Evolutionary conservation across 2,888 invertebrate species (phyloP), one percentile per base, ranked within the genome.

Genomic region (Sthenelais limicola): DNA sequence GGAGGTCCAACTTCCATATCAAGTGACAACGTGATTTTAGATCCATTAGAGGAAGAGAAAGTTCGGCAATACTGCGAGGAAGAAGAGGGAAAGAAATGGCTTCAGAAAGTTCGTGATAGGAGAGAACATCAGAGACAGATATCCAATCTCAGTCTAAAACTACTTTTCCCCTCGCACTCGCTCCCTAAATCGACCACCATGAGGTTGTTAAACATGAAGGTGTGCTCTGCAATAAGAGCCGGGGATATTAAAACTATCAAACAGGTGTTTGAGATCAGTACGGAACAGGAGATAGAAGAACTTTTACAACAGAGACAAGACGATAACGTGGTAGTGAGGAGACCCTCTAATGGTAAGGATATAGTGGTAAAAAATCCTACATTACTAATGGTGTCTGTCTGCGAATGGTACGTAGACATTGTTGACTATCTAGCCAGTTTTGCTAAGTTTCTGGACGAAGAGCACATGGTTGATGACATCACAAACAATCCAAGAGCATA

Each of bases 391-490:
- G 47, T 51, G 3, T 54, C 71, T 28, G 58, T 71, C 21, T 28
- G 56, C 48, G 32, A 38, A 12, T 71, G 71, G 71, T 71, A 58
- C 32, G 35, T 56, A 1, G 71, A 71, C 18, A 71, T 71, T 24
- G 71, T 71, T 15, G 71, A 71, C 21, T 71, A 71, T 49, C 43
- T 71, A 5, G 47, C 58, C 21, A 49, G 71, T 24, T 58, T 71
- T 32, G 49, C 49, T 2, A 38, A 32, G 33, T 43, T 38, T n/a
- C 24, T 79, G 26, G 73, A 78, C 35, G 73, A 72, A 28, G 56
- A 33, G n/a, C 62, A 70, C 30, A 52, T 54, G 12, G 76, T 79
- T 5, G 73, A 73, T 24, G 79, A 79, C 49, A 24, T 48, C 33
- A 72, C 71, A 15, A 78, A 71, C 72, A 62, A 48, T 1, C 74